Evolutionary conservation across 2,113 vertebrate genomes (phyloP), one percentile per base, ranked within the genome.

Genomic region (Cavia aperea): DNA sequence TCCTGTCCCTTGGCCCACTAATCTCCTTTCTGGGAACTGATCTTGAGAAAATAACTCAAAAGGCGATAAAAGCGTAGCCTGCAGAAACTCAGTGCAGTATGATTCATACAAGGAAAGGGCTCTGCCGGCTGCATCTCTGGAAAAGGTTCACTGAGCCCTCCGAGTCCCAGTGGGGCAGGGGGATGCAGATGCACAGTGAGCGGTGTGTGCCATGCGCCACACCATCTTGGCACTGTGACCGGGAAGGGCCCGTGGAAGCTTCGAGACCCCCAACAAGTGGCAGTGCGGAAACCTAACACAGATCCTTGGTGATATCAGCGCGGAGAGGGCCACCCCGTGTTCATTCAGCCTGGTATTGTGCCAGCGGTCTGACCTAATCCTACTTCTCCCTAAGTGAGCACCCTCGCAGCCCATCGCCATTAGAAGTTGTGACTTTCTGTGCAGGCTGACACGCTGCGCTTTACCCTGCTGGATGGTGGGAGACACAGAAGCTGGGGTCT

Each of bases 21-120:
- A 95, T 90, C 72, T 46, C 15, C 78, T 89, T 94, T 89, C 78
- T 93, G 77, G 36, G 60, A 94, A 91, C 58, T 85, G 18, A 90
- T 84, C 62, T 86, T 82, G 51, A 94, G 65, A 31, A 90, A 79
- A 62, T 94, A 88, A 88, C 90, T 93, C 43, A 81, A 70, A 85
- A 86, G 66, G 79, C 39, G 56, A 21, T 73, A 26, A 92, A 92
- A 92, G n/a, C 33, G 21, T 75, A 82, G 46, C 56, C 54, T 90
- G 31, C 60, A 12, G 49, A 65, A 81, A 15, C 91, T 87, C 29
- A n/a, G 33, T 31, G 13, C 26, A 89, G 23, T 6, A 29, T 93
- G 83, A 78, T 88, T 89, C 29, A 26, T 90, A 83, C 19, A 82
- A 70, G 84, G 54, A 91, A 81, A 88, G 81, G 85, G 65, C 81